A percentile compares a stretch with the other conserved stretches of the same genome.
These are phyloP conservation scores for Platerodrilus igneus DNA, from an alignment of 2,888 invertebrate genomes.

Conservation along the genomic window DNA sequence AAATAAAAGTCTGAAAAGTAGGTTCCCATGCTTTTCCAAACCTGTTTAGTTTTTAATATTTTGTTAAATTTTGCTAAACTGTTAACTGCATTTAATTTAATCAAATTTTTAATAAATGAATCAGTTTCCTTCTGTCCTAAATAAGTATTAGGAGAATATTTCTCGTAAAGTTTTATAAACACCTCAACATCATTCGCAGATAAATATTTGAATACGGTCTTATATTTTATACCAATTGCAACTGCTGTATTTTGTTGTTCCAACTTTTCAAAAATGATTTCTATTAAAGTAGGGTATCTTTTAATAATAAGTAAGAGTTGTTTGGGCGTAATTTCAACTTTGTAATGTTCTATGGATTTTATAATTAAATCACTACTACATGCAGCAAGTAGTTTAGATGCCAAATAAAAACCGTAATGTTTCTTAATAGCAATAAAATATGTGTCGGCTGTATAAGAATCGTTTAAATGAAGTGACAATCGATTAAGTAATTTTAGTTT, in stretches of 20 bases:
- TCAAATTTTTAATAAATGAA: slow-evolving; percentile 10
- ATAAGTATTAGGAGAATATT: slow-evolving; percentile 4
- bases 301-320: slow-evolving; percentile 16
- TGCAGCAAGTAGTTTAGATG: slow-evolving; percentile 12
- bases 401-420: slow-evolving; percentile 18
- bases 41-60: slow-evolving; percentile 6
- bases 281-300: slow-evolving; percentile 11
- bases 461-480: slow-evolving; percentile 8
- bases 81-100: slow-evolving; percentile 12
- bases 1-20: slow-evolving; percentile 11
- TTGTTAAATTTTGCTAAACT: slow-evolving; percentile 2
- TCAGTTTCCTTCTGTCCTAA: slow-evolving; percentile 15
- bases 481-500: slow-evolving; percentile 17
- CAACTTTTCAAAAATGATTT: slow-evolving; percentile 10
- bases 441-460: slow-evolving; percentile 12
- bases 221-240: slow-evolving; percentile 8
- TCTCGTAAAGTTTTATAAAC: slow-evolving; percentile 15
- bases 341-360: slow-evolving; percentile 10
- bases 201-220: slow-evolving; percentile 7
- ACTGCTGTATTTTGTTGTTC: not conserved
- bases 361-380: slow-evolving; percentile 18
- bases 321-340: slow-evolving; percentile 10
- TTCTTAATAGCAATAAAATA: slow-evolving; percentile 17
- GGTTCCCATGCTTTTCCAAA: slow-evolving; percentile 6
- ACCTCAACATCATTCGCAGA: slow-evolving; percentile 3